phyloP scores from a whole-genome alignment of 2,797 vertebrate species.

The Scolopax bukidnonensis region DNA sequence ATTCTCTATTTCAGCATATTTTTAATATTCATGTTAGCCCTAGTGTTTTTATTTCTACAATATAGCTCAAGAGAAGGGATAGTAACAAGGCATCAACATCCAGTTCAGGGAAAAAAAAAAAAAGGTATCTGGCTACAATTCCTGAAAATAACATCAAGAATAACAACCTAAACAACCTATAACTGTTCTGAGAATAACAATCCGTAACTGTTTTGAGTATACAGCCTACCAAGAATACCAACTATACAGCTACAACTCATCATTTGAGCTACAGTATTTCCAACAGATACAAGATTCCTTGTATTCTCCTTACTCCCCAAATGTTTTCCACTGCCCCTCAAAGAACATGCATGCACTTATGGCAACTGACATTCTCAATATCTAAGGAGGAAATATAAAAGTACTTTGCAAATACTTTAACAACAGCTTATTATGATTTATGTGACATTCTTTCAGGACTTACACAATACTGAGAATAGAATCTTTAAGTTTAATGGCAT shows the following conservation, averaged over 20 bases:
- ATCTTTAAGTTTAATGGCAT: constrained; percentile 97
- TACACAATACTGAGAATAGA: constrained; percentile 97
- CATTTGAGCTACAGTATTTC: not conserved
- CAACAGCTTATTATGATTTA: constrained; percentile 11
- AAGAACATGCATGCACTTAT: not conserved
- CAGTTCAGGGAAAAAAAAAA: not conserved
- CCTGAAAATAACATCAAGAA: not conserved
- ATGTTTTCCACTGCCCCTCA: not conserved
- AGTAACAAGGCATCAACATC: not conserved
- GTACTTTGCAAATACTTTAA: not conserved
- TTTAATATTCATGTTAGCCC: not conserved
- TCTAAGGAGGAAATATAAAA: not conserved
- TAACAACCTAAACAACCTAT: not conserved
- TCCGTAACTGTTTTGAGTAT: not conserved
- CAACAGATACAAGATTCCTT: not conserved
- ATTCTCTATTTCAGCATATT: not conserved
- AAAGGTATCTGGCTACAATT: not conserved
- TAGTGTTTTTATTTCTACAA: not conserved
- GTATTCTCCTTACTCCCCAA: not conserved
- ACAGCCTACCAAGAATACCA: not conserved
- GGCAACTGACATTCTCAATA: not conserved
- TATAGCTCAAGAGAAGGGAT: not conserved
- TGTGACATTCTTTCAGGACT: constrained; percentile 77
- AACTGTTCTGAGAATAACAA: not conserved
- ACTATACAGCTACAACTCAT: not conserved